Evolutionary conservation across 23 tunicate genomes (phyloP).

Genomic region (Aplidium turbinatum): DNA sequence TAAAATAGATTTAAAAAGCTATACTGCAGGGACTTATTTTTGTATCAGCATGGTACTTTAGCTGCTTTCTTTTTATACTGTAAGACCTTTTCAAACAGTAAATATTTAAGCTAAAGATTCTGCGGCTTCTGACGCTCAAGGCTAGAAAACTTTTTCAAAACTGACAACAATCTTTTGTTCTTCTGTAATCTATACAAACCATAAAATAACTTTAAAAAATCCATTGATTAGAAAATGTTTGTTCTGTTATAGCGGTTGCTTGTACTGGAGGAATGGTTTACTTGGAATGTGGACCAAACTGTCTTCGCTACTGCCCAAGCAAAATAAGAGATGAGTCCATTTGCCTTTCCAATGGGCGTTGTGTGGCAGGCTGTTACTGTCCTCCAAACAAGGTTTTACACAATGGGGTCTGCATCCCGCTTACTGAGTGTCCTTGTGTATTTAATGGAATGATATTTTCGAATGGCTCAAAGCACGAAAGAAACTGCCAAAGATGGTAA

Average conservation of each 20-base stretch:
- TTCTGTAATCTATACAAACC: too few relatives aligned
- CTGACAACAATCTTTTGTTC: too few relatives aligned
- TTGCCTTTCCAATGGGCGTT: slow-evolving; percentile 55
- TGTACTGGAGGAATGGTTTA: slow-evolving; percentile 63
- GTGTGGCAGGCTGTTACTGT: slow-evolving; percentile 91
- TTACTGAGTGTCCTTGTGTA: slow-evolving; percentile 67
- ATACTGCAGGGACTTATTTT: too few relatives aligned
- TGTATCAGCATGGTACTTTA: too few relatives aligned
- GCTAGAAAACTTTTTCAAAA: too few relatives aligned
- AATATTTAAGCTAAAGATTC: too few relatives aligned
- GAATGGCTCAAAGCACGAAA: slow-evolving; percentile 48
- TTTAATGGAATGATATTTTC: slow-evolving; percentile 51
- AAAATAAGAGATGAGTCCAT: slow-evolving; percentile 39
- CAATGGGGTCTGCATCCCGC: slow-evolving; percentile 60
- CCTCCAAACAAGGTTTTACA: slow-evolving; percentile 61
- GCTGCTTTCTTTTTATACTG: too few relatives aligned
- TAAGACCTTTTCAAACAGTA: too few relatives aligned
- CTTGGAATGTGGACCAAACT: slow-evolving; percentile 78
- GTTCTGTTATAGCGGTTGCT: slow-evolving; percentile 28
- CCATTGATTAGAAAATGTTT: neutral
- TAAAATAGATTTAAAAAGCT: too few relatives aligned
- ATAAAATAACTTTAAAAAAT: too few relatives aligned
- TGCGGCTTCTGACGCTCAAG: too few relatives aligned
- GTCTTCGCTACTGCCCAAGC: slow-evolving; percentile 78
- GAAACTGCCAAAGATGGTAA: slow-evolving; percentile 87